These are phyloP conservation scores for Crenichthys baileyi DNA, from an alignment of 2,797 vertebrate genomes.

Conservation along the genomic window DNA sequence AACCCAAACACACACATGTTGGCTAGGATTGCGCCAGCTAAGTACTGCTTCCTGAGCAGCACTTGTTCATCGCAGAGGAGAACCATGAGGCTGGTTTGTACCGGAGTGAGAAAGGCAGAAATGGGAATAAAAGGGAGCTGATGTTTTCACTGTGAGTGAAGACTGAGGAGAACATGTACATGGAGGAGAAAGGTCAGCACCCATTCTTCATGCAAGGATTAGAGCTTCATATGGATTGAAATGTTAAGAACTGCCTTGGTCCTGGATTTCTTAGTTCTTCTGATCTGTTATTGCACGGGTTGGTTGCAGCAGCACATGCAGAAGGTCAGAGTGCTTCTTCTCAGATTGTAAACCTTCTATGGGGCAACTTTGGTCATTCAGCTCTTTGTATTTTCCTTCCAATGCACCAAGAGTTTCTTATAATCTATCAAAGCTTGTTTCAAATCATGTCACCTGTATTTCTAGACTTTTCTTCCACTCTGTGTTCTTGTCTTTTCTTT, in stretches of 20 bases:
- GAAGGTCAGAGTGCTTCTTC: not conserved
- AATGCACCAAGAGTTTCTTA: not conserved
- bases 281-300: not conserved
- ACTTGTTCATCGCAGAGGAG: not conserved
- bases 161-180: not conserved
- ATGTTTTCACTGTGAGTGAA: not conserved
- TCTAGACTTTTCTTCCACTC: not conserved
- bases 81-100: too few relatives aligned
- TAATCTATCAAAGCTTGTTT: not conserved
- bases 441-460: not conserved
- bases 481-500: slow-evolving; percentile 17
- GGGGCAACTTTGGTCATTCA: not conserved
- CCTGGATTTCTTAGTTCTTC: slow-evolving; percentile 2
- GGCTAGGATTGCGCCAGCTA: not conserved
- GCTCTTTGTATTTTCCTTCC: not conserved
- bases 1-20: not conserved
- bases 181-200: not conserved
- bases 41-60: not conserved
- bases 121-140: not conserved
- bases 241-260: slow-evolving; percentile 4
- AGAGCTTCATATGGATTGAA: slow-evolving; percentile 4
- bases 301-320: not conserved
- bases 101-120: not conserved
- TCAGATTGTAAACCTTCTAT: too few relatives aligned
- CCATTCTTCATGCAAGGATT: not conserved